Conservation (phyloP, 1,140 invertebrate genomes). For the Helicoverpa zea region DNA sequence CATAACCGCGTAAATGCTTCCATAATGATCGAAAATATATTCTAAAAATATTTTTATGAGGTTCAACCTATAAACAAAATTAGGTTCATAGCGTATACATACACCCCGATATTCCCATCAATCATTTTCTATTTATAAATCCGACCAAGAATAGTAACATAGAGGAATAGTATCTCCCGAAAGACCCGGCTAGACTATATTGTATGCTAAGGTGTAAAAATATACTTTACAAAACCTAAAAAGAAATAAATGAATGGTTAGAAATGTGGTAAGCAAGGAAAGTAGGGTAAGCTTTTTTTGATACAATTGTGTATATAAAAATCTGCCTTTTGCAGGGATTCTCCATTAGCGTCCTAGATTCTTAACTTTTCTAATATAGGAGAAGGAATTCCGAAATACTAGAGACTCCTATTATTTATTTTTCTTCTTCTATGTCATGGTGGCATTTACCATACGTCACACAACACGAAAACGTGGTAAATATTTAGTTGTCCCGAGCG, state of each 20-base stretch:
- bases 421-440: too few relatives aligned
- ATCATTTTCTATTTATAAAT: constrained; percentile 34
- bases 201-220: constrained; percentile 1
- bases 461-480: too few relatives aligned
- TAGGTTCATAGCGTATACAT: not conserved
- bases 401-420: too few relatives aligned
- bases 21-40: not conserved
- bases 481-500: too few relatives aligned
- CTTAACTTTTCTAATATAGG: too few relatives aligned
- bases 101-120: constrained; percentile 14
- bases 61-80: constrained; percentile 1
- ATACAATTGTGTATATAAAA: not conserved
- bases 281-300: not conserved
- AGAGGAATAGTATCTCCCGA: not conserved
- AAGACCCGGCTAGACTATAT: not conserved
- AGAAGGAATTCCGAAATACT: not conserved
- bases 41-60: not conserved
- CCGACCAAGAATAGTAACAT: not conserved
- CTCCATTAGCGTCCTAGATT: too few relatives aligned
- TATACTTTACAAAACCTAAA: not conserved
- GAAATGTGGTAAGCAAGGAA: not conserved
- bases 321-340: not conserved
- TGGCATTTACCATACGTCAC: too few relatives aligned
- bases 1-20: not conserved
- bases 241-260: not conserved